Evolutionary conservation across 2,888 invertebrate species (phyloP).

Genomic region (Tinea trinotella): DNA sequence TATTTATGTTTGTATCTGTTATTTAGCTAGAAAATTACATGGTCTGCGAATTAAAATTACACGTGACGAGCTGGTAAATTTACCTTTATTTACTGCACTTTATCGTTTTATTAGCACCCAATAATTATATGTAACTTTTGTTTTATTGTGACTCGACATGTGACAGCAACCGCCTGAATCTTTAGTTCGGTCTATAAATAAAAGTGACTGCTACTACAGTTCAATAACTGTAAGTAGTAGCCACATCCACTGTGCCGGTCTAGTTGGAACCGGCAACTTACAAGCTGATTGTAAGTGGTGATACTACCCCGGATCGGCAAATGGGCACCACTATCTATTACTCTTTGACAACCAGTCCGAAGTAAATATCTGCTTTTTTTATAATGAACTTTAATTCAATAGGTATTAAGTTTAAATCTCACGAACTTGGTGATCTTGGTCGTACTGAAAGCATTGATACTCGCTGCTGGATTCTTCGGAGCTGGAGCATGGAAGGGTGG

Average conservation of each 20-base stretch:
- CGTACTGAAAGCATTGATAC: conserved; percentile 84
- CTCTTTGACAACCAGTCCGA: no score
- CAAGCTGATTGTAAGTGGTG: no score
- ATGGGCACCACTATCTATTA: no score
- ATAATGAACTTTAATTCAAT: conserved; percentile 21
- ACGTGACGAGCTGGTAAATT: background rate
- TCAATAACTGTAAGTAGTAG: no score
- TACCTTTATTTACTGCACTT: background rate
- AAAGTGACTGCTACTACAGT: no score
- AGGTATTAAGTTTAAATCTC: conserved; percentile 86
- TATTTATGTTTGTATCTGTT: background rate
- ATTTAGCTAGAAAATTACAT: background rate
- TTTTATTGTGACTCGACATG: no score
- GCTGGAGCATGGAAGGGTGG: conserved; percentile 77
- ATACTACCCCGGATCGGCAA: no score
- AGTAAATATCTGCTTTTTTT: no score
- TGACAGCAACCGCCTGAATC: no score
- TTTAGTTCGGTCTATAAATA: no score
- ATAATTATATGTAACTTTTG: background rate
- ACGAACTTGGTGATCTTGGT: conserved; percentile 86
- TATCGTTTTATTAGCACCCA: background rate
- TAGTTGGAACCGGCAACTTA: no score
- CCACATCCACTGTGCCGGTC: no score
- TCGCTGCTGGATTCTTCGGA: conserved; percentile 85
- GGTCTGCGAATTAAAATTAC: background rate